phyloP scores from a whole-genome alignment of 2,797 vertebrate species.

The Mormyrus hasselquistii region DNA sequence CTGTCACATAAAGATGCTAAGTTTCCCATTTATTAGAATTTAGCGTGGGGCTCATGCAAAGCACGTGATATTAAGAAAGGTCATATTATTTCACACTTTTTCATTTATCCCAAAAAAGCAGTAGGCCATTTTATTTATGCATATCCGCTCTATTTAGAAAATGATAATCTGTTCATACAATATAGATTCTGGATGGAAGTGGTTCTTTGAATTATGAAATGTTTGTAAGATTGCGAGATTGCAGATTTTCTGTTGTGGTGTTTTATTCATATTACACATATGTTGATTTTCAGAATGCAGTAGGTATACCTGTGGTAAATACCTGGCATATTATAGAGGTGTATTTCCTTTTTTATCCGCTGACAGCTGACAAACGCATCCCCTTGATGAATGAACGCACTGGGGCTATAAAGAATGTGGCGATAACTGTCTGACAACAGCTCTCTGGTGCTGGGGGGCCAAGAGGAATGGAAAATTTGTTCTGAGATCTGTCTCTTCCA shows the following conservation, averaged over 20 bases:
- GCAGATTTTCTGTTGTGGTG: neutral
- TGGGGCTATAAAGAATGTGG: neutral
- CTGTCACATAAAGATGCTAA: neutral
- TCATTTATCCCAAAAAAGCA: constrained; percentile 1
- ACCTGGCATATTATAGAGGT: neutral
- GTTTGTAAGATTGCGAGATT: neutral
- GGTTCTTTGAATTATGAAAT: neutral
- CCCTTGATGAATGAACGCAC: neutral
- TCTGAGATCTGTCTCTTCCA: neutral
- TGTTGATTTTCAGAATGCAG: neutral
- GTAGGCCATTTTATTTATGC: neutral
- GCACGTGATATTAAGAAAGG: neutral
- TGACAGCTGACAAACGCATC: neutral
- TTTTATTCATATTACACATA: neutral
- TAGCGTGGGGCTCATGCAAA: neutral
- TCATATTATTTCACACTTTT: neutral
- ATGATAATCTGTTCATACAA: neutral
- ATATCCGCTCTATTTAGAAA: neutral
- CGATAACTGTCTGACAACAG: neutral
- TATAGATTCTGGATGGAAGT: neutral
- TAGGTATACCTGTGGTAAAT: neutral
- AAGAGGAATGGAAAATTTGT: neutral
- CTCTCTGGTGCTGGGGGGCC: neutral
- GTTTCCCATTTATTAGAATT: neutral
- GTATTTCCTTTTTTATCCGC: neutral